These are phyloP conservation scores for Hormaphis cornu DNA, from an alignment of 1,140 invertebrate genomes.

Conservation along the genomic window DNA sequence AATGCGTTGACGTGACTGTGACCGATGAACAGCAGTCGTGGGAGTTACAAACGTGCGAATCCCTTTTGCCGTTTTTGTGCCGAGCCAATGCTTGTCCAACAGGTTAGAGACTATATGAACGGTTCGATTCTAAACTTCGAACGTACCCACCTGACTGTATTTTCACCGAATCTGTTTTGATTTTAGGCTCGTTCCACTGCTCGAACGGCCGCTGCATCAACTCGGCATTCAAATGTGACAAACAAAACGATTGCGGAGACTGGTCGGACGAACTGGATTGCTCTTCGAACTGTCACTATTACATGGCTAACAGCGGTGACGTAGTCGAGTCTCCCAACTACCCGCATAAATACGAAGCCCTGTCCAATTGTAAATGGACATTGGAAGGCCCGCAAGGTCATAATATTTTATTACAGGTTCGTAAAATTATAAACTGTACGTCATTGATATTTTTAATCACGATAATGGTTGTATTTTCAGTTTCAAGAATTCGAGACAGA, in stretches of 20 bases:
- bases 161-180: constrained; percentile 33
- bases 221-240: constrained; percentile 78
- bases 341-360: constrained; percentile 79
- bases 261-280: constrained; percentile 86
- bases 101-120: constrained; percentile 46
- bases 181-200: constrained; percentile 74
- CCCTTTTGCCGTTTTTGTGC: constrained; percentile 88
- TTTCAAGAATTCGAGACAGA: constrained; percentile 97
- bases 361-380: constrained; percentile 93
- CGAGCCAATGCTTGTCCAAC: constrained; percentile 79
- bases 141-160: background rate
- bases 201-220: constrained; percentile 88
- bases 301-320: constrained; percentile 88
- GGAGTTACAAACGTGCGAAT: constrained; percentile 87
- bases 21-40: constrained; percentile 74
- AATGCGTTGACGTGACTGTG: constrained; percentile 73
- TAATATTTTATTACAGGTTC: constrained; percentile 75
- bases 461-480: constrained; percentile 45
- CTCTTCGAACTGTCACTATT: constrained; percentile 75
- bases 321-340: constrained; percentile 90
- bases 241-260: constrained; percentile 87
- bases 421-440: background rate
- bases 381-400: constrained; percentile 91
- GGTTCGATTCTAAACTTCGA: background rate
- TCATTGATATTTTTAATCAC: background rate